phyloP scores from a whole-genome alignment of 2,797 vertebrate species.

The Chiloscyllium punctatum region DNA sequence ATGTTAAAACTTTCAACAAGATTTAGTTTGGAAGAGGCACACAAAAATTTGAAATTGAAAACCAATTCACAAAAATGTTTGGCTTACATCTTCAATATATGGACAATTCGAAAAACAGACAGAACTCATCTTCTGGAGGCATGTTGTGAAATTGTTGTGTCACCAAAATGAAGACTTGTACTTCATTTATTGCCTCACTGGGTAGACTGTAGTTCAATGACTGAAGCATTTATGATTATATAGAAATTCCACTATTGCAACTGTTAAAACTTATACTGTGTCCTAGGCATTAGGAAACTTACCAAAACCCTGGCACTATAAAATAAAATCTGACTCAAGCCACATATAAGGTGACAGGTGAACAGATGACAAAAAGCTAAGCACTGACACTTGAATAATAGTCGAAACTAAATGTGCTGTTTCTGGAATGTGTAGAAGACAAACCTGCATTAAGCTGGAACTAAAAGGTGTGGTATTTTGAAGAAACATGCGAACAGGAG shows the following conservation, averaged over 20 bases:
- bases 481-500: not conserved
- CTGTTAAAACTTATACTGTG: not conserved
- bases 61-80: not conserved
- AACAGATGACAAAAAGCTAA: not conserved
- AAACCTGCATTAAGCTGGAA: not conserved
- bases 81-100: not conserved
- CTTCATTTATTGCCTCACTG: not conserved
- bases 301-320: not conserved
- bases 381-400: not conserved
- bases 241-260: not conserved
- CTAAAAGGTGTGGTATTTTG: not conserved
- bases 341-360: not conserved
- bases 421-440: not conserved
- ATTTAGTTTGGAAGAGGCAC: not conserved
- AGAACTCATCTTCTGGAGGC: not conserved
- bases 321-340: not conserved
- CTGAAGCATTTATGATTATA: not conserved
- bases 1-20: not conserved
- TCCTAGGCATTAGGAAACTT: not conserved
- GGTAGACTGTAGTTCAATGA: not conserved
- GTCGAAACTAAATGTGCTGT: not conserved
- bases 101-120: not conserved
- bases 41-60: not conserved
- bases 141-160: not conserved
- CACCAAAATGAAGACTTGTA: not conserved